Evolutionary conservation across 1,140 invertebrate species (phyloP), one percentile per base, ranked within the genome.

Genomic region (Temnothorax longispinosus): DNA sequence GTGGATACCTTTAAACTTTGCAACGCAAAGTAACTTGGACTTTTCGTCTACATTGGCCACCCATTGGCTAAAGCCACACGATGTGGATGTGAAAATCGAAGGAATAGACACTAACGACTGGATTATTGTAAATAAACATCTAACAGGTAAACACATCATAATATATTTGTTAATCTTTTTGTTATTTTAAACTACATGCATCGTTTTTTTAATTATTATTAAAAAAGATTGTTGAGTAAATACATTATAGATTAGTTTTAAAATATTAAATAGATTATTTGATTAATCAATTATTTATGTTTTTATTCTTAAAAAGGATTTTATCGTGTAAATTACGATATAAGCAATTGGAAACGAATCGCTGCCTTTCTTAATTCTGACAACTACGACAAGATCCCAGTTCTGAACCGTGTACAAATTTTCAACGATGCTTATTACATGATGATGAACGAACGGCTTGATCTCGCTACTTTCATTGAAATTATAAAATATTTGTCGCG

Each of bases 371-470:
- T 97, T 15, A 94, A 93, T 67, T 78, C 89, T n/a, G 87, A 92
- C 1, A 74, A 95, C 3, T 95, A 95, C 85, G 93, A 92, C 2
- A 89, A 87, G 0, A 97, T 98, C 60, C 96, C 97, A 89, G 93
- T 96, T 50, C 96, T 21, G 92, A 97, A 97, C 71, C 96, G 97
- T 69, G 97, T 97, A 0, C 97, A 98, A 93, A 93, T 98, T 1
- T 94, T 98, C 1, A 97, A 98, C 89, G 98, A 98, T 93, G 95
- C 97, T 13, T 97, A 97, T 81, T 96, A 97, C 85, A 95, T 98
- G 52, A 96, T 96, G 3, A 94, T 95, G 77, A 96, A 95, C 58
- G 96, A 95, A 18, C 93, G 95, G 18, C 90, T 97, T 10, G 87
- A 91, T 13, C 96, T 96, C 27, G 82, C 90, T 1, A 93, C 95